Base-by-base conservation (phyloP, 1,140 invertebrate genomes). In the Ceratina calcarata region DNA sequence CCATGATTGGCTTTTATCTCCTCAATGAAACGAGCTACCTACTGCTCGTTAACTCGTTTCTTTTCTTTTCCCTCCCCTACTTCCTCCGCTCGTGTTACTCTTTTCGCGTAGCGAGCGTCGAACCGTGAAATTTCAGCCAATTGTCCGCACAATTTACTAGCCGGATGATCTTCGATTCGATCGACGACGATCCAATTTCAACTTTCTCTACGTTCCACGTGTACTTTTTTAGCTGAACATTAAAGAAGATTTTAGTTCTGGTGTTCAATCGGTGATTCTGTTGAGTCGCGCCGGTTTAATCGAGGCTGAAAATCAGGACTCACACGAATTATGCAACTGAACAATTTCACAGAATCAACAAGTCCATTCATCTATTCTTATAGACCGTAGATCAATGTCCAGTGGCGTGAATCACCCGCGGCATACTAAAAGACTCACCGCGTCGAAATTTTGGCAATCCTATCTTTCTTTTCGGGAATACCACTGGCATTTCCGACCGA, bases 1-100 rank as follows among this genome's bases (percentile, higher is more conserved):
- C 18, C 75, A 71, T 62, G 75, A 78, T 78, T 78, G 75, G 69
- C 60, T 68, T 72, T 78, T 72, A 71, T 64, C 58, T 64, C 58
- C 75, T 51, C 75, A 68, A 78, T 69, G 66, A 70, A 60, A 62
- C 74, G 10, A 32, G 68, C 68, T 78, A 64, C 68, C 68, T 62
- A 71, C 66, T 77, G 57, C 6, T 45, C 10, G 24, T 22, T 15
- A 61, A 69, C 66, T 60, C 22, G 37, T 67, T 20, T 16, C 18
- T 68, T n/a, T 45, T 15, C 4, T 15, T 66, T 16, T 53, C 15
- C 10, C 22, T 53, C 60, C 8, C 4, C 6, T 27, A 8, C 10
- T 22, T 27, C 27, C 20, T 16, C 20, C 18, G 57, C 18, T 58
- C n/a, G 7, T 16, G 18, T 32, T 32, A 2, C 8, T 12, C 20